Base-by-base conservation (phyloP, 1,140 invertebrate genomes). In the Ruditapes philippinarum region DNA sequence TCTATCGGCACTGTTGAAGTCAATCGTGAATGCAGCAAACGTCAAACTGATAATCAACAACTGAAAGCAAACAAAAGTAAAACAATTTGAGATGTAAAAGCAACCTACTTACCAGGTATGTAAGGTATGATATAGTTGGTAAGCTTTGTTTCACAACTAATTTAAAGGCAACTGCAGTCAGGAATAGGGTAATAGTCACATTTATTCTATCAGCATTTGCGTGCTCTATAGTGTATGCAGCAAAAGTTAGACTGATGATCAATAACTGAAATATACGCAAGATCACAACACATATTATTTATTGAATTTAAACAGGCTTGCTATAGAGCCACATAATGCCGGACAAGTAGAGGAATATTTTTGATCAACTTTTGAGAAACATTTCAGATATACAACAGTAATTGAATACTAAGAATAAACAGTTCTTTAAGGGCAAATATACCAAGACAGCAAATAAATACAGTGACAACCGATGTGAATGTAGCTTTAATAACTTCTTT, bases 91-190 rank as follows among this genome's bases (percentile, higher is more conserved):
- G n/a, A n/a, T n/a, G n/a, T n/a, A n/a, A n/a, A n/a, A n/a, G n/a
- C n/a, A n/a, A n/a, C n/a, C 12, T 0, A 78, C 74, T 93, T 89
- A 95, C 95, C 84, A 95, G 84, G 65, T 94, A 95, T 12, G 95
- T 95, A 14, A 95, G 85, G 68, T 95, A 95, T 7, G 94, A 95
- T 33, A 95, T 93, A 12, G 92, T 94, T 36, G 95, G 95, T 33
- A 95, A 87, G 73, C 91, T 93, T 88, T 94, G 91, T 70, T 95
- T 95, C 36, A 95, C 93, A 4, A 95, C 94, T 49, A 95, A 92
- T 87, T 95, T 95, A 76, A 95, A 95, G 28, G 95, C 93, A 0
- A 95, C 93, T 62, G 91, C 88, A n/a, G 95, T 95, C 28, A 96
- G 91, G 79, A 95, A 92, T n/a, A 95, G 90, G 5, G 94, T 95